Evolutionary conservation across 2,113 vertebrate species (phyloP).

Genomic region (Pelecanoides urinatrix): DNA sequence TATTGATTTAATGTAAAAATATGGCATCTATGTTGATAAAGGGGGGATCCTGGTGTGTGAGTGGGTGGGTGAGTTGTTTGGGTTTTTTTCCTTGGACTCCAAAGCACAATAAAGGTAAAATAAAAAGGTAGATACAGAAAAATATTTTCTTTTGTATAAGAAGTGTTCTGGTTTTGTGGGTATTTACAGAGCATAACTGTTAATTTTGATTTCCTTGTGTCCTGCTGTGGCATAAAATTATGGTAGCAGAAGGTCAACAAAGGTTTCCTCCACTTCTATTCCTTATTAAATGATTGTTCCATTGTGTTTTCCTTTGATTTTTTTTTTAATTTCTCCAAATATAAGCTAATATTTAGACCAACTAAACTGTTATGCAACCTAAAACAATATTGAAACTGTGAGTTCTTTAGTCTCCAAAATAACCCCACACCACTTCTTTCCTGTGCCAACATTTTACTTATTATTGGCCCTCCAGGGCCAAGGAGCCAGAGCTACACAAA

Average conservation of each 20-base stretch:
- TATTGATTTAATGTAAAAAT: not conserved
- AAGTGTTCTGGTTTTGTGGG: not conserved
- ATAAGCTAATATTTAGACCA: not conserved
- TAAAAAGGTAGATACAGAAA: not conserved
- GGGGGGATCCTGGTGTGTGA: not conserved
- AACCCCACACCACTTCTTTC: not conserved
- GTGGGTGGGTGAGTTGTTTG: not conserved
- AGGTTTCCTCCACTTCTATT: not conserved
- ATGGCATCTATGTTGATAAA: not conserved
- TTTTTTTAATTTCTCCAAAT: not conserved
- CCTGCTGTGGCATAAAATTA: not conserved
- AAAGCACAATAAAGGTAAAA: not conserved
- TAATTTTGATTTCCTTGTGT: not conserved
- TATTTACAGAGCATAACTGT: not conserved
- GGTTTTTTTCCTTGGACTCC: not conserved
- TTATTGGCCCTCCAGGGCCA: not conserved
- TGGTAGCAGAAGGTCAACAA: not conserved
- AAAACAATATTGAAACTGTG: not conserved
- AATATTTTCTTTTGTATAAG: not conserved
- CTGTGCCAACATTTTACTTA: not conserved
- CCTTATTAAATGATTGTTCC: not conserved
- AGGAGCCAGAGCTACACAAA: not conserved
- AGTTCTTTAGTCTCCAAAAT: not conserved
- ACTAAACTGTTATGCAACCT: not conserved
- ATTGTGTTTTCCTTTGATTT: not conserved